Base-by-base conservation (phyloP, 2,888 invertebrate genomes). In the Drosophila birchii region DNA sequence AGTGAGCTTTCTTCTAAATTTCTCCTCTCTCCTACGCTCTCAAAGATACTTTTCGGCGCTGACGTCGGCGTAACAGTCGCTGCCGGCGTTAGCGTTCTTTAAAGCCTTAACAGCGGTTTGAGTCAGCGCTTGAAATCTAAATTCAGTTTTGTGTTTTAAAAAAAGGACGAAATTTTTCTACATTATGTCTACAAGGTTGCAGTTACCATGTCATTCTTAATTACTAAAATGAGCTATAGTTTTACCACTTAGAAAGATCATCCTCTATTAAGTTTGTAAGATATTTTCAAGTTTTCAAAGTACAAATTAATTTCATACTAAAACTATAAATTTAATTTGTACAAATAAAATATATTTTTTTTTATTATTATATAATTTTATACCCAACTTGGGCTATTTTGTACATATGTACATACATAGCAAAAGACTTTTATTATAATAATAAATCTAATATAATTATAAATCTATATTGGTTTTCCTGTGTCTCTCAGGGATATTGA, bases 1-100 rank as follows among this genome's bases (percentile, higher is more conserved):
- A 41, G 51, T 36, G 53, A 67, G 60, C 49, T 66, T 34, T 26
- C 66, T 36, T 41, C 18, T 32, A 63, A 20, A 9, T 34, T 20
- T 23, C 9, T 5, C 11, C 23, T 23, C 9, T 49, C 39, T 64
- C 20, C 51, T 32, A 45, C 18, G 8, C 55, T 55, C 16, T 16
- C 20, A n/a, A 54, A 20, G 14, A n/a, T 18, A 29, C 63, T 49
- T 16, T 39, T 12, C 5, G 6, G n/a, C 29, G 41, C 16, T 34
- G 63, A 12, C 45, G 62, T 32, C 39, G 62, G 6, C 63, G 41
- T 43, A 16, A 41, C 43, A 51, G 47, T 51, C 26, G 26, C 64
- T 49, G 49, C 26, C n/a, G 9, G 18, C 26, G 20, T 41, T n/a
- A 34, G 29, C 49, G 41, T 23, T 43, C 41, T 3, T 3, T 5